These are phyloP conservation scores for Chouioia cunea DNA, from an alignment of 2,888 invertebrate species.

Conservation along the genomic window DNA sequence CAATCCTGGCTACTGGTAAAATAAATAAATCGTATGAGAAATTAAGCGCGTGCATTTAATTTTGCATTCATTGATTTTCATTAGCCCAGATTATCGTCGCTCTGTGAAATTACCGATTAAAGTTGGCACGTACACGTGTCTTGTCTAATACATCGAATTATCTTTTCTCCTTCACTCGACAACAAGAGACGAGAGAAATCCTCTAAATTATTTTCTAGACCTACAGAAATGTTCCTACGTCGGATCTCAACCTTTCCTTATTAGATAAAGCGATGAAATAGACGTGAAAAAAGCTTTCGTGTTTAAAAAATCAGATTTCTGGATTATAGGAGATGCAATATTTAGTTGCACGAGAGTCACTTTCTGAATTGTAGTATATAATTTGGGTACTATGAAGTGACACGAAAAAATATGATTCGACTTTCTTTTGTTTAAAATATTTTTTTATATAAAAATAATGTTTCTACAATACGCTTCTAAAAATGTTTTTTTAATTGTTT, in stretches of 20 bases:
- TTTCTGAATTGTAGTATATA: too few species aligned
- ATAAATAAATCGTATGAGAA: neutral
- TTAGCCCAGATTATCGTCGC: neutral
- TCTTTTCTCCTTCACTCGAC: too few species aligned
- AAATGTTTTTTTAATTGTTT: constrained; percentile 4
- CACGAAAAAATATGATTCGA: neutral
- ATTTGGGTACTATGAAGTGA: neutral
- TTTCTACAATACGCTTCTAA: constrained; percentile 24
- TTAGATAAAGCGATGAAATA: constrained; percentile 17
- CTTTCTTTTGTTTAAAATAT: constrained; percentile 23
- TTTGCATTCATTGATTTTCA: neutral
- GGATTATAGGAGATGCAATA: constrained; percentile 24
- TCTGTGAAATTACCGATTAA: constrained; percentile 2
- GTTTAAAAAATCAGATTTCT: constrained; percentile 28
- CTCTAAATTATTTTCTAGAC: neutral
- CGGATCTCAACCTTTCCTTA: constrained; percentile 28
- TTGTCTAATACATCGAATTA: too few species aligned
- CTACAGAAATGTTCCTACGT: constrained; percentile 1
- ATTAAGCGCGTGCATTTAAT: neutral
- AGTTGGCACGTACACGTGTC: neutral
- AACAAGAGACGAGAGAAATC: neutral
- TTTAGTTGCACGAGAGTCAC: neutral
- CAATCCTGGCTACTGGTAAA: constrained; percentile 7
- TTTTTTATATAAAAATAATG: constrained; percentile 38
- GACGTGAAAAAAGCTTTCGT: neutral